phyloP scores from a whole-genome alignment of 2,113 vertebrate genomes.

The Ciconia stormi region DNA sequence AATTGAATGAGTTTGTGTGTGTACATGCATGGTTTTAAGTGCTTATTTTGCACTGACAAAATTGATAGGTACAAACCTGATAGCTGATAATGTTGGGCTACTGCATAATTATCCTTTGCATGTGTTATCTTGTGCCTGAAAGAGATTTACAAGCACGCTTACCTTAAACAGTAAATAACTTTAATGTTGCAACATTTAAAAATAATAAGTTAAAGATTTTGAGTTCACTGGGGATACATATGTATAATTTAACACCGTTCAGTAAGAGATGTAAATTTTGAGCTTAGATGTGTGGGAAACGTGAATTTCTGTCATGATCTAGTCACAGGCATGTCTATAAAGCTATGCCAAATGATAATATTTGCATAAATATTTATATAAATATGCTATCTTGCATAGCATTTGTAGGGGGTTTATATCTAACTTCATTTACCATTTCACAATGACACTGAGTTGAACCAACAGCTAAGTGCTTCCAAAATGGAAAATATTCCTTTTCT shows the following conservation, averaged over 20 bases:
- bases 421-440: background rate
- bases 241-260: background rate
- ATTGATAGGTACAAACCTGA: background rate
- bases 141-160: background rate
- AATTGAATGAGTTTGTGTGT: background rate
- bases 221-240: background rate
- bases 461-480: background rate
- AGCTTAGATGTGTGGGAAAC: background rate
- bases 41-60: background rate
- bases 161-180: background rate
- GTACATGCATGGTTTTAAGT: background rate
- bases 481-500: background rate
- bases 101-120: background rate
- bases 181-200: background rate
- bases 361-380: slow-evolving; percentile 27
- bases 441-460: background rate
- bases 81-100: background rate
- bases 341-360: background rate
- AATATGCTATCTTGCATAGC: background rate
- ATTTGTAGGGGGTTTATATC: background rate
- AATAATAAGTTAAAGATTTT: background rate
- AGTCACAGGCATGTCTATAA: background rate
- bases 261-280: background rate
- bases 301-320: background rate
- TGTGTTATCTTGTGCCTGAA: background rate